A percentile compares a stretch with the other conserved stretches of the same genome.
These are phyloP conservation scores for Thymelicus lineola DNA, from an alignment of 2,888 invertebrate genomes.

Conservation along the genomic window DNA sequence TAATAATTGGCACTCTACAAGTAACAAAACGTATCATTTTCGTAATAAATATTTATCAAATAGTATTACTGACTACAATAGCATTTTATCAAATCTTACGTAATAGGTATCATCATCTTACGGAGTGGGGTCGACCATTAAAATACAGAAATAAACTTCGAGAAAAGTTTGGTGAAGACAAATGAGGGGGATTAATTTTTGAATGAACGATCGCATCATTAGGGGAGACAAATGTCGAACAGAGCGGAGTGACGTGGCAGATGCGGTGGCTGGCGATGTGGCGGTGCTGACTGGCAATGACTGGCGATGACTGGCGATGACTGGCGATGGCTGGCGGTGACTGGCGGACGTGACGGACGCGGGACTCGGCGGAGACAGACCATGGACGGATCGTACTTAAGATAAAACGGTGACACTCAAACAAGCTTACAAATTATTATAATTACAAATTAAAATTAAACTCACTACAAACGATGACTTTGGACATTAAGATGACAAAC, in stretches of 20 bases:
- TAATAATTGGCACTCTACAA: constrained; percentile 35
- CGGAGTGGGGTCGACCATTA: not conserved
- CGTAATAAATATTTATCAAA: constrained; percentile 33
- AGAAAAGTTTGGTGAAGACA: constrained; percentile 32
- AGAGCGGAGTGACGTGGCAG: constrained; percentile 17
- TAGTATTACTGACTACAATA: constrained; percentile 26
- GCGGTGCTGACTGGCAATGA: constrained; percentile 2
- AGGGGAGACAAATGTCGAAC: constrained; percentile 31
- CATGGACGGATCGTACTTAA: constrained; percentile 72
- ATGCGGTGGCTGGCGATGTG: not conserved
- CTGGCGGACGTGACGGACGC: constrained; percentile 37
- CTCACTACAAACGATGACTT: constrained; percentile 31
- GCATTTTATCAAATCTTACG: constrained; percentile 32
- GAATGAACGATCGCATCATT: constrained; percentile 35
- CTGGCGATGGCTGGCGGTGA: constrained; percentile 27
- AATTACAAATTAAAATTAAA: constrained; percentile 34
- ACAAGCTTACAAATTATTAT: constrained; percentile 37
- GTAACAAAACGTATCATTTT: constrained; percentile 38
- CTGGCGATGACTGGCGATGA: constrained; percentile 26
- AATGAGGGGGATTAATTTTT: constrained; percentile 31
- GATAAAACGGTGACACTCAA: constrained; percentile 47
- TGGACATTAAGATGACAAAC: constrained; percentile 15
- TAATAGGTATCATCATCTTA: constrained; percentile 5
- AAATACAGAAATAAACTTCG: constrained; percentile 14
- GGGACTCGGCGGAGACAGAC: constrained; percentile 48